Evolutionary conservation across 2,113 vertebrate genomes (phyloP), one percentile per base, ranked within the genome.

Genomic region (Centrocercus urophasianus): DNA sequence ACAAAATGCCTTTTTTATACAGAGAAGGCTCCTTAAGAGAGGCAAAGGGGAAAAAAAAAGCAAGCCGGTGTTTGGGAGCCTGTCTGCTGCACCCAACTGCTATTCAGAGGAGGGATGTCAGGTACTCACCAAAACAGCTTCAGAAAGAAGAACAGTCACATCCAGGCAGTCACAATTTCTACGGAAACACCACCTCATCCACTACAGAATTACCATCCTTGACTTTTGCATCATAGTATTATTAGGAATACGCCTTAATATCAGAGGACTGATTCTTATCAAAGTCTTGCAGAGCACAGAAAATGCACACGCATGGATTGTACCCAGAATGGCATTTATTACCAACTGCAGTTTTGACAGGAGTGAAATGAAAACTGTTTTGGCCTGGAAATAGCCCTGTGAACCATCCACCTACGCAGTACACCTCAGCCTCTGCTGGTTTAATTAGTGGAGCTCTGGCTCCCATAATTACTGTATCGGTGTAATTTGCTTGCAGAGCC

Each of bases 1-100:
- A 78, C 80, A 89, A 94, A 95, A 92, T 56, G 64, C 77, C 67
- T 86, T 88, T 96, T 97, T 97, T 90, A 61, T 89, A 87, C 65
- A 91, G 52, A 97, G 86, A 97, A 97, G 86, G 94, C 24, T 95
- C 85, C 52, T 59, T 73, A 61, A 80, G 64, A 77, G 59, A 87
- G 42, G 90, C 43, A 43, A 8, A 36, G 16, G 36, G 61, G 54
- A 43, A 56, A 61, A 59, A 34, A 52, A 43, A 25, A 1, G 27
- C 28, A 54, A 36, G 25, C 6, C 81, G 63, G 82, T 36, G 34
- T 90, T 86, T 82, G 70, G n/a, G 75, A 92, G 50, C 42, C 82
- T 57, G 8, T 52, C 3, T 50, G 64, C 85, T 85, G 40, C 77
- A 77, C 87, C 64, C 64, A 61, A 34, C 28, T 76, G 69, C 60